Base-by-base conservation (phyloP, 2,113 vertebrate species). In the Dicaeum eximium region DNA sequence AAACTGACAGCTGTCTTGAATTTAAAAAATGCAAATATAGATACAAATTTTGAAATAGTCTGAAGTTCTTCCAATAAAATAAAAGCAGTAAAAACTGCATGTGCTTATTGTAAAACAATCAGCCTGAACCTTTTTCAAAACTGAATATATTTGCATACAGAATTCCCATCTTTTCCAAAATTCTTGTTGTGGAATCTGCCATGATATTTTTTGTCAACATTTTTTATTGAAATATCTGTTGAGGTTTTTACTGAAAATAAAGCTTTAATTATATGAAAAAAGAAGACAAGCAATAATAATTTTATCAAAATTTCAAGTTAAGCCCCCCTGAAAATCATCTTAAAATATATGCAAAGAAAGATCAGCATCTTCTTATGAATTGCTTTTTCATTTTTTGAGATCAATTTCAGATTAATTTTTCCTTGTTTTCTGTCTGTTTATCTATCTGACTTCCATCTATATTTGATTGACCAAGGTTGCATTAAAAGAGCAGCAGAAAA, bases 1-100 rank as follows among this genome's bases (percentile, higher is more conserved):
- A 95, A 91, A 95, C 65, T 91, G 93, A 89, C 84, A 95, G 65
- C 74, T 91, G 93, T 12, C 77, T 75, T 84, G 78, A 65, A 79
- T 89, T 95, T 85, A 10, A 84, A 65, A 94, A 91, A 72, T 61
- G 77, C 48, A 89, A 92, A 92, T 84, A 78, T 19, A 78, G 69
- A 81, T 91, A 77, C 61, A 92, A 91, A 91, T 80, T 96, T 75
- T 94, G 6, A 82, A 93, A 92, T 27, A 79, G 7, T 54, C 31
- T 92, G 77, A 93, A 64, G 23, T 53, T 95, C 44, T 87, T 94
- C 93, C 93, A 94, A 69, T 45, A 69, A 96, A 73, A 91, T 53
- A 82, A 85, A 94, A 82, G 54, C 92, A 80, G 50, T 69, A 74
- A 82, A 93, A 60, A 30, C 48, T 60, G 6, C 50, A 57, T 85